Base-by-base conservation (phyloP, 2,888 invertebrate genomes). In the Leucophenga montana region DNA sequence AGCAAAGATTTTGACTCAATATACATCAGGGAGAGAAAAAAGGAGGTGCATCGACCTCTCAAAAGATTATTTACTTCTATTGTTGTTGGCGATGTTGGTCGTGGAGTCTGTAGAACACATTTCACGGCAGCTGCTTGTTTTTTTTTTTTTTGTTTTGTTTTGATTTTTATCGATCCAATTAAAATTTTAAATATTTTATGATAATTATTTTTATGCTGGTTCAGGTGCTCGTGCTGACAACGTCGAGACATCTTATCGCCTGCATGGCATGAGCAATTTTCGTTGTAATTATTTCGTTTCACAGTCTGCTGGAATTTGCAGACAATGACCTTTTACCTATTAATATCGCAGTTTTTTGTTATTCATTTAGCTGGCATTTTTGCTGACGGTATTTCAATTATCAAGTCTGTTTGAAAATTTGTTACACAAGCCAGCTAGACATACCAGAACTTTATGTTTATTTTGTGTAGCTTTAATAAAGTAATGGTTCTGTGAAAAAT, bases 141-240 rank as follows among this genome's bases (percentile, higher is more conserved):
- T 4, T 11, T 50, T 4, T 46, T 66, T 65, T 65, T 46, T 44
- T 56, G n/a, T n/a, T n/a, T n/a, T n/a, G n/a, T n/a, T n/a, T n/a
- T n/a, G n/a, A n/a, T n/a, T 53, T 33, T 61, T 78, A 82, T 84
- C 84, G 84, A 82, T 84, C 82, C 82, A 82, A 82, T 82, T 82
- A 84, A 73, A 66, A 79, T 72, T 76, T 68, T 46, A 72, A 70
- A 73, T 68, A 72, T 72, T 72, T 75, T 67, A 57, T 70, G 53
- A 64, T 71, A 79, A 79, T 79, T 81, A 79, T 72, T 64, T 67
- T 70, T 50, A 56, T 65, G 16, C 27, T 27, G 27, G 27, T 61
- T 1, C 59, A 1, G 39, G 5, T 11, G 11, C 71, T 39, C 39
- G n/a, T 46, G 31, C 22, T 20, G 33, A n/a, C 33, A 18, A n/a